Percentiles rank a stretch among this genome's conserved stretches.
Evolutionary conservation across 2,113 vertebrate species (phyloP).

Genomic region (Archocentrus centrarchus): DNA sequence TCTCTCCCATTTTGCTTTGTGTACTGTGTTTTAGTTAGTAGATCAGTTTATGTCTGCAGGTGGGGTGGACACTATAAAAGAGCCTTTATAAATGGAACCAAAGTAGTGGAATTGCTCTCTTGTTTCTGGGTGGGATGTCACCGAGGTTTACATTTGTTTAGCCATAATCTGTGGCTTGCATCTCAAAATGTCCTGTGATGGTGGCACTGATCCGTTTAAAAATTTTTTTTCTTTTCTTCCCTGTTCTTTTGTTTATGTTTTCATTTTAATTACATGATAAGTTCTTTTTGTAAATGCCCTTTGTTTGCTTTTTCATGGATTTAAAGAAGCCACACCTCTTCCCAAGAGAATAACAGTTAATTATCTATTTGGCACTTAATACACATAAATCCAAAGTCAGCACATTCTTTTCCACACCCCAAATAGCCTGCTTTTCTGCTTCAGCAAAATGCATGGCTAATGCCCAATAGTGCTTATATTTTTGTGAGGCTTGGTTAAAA

Average conservation of each 20-base stretch:
- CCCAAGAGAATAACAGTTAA: neutral
- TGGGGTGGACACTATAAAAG: constrained; percentile 11
- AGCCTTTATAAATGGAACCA: neutral
- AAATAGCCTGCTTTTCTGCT: constrained; percentile 55
- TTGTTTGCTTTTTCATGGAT: constrained; percentile 20
- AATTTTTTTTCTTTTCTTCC: neutral
- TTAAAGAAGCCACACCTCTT: neutral
- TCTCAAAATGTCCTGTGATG: constrained; percentile 38
- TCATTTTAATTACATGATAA: constrained; percentile 8
- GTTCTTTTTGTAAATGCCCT: neutral
- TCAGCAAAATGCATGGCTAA: constrained; percentile 74
- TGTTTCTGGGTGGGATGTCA: constrained; percentile 43
- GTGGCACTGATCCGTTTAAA: constrained; percentile 43
- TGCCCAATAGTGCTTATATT: constrained; percentile 50
- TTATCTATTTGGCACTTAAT: neutral
- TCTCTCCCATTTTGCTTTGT: constrained; percentile 75
- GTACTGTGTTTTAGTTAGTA: constrained; percentile 57
- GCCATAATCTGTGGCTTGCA: constrained; percentile 43
- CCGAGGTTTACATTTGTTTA: constrained; percentile 11
- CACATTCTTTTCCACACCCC: constrained; percentile 15
- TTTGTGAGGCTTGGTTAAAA: constrained; percentile 63
- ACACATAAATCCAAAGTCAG: constrained; percentile 8
- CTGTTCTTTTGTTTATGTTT: neutral
- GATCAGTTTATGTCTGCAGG: constrained; percentile 6
- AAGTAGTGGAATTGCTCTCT: constrained; percentile 39